Evolutionary conservation across 2,113 vertebrate genomes (phyloP), one percentile per base, ranked within the genome.

Genomic region (Ursus arctos): DNA sequence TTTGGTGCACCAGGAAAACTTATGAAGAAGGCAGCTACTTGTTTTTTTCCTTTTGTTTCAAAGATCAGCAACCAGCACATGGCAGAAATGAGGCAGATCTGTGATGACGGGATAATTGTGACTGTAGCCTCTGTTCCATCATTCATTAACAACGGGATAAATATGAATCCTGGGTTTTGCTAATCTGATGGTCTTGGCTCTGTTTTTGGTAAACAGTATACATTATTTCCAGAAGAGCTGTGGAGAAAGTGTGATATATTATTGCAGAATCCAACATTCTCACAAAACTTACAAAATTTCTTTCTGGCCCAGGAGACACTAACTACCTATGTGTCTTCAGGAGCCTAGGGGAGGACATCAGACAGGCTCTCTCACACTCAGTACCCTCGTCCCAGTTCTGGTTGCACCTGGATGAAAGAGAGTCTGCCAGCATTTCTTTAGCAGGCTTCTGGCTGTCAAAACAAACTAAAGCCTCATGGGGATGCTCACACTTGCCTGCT

Each of bases 121-220:
- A 43, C 82, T 79, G 49, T 91, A 43, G 74, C 40, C 94, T 92
- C 81, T 61, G 71, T 85, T 79, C 59, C 80, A 55, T 93, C 95
- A 63, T 88, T 98, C 94, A 91, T 94, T 96, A 98, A 94, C 83
- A 83, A 92, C 36, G 88, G 92, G 94, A 88, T 94, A 96, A 95
- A 94, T 88, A 93, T 28, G 91, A 97, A 94, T 69, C 94, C 95
- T 96, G 84, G 90, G 81, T 90, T 94, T 96, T 94, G 91, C 83
- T 97, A 83, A 97, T 97, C 97, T 97, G 94, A 96, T 95, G 81
- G 88, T 94, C 65, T 97, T 94, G 92, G 97, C 95, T 98, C 93
- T 96, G n/a, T 85, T 97, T 96, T 94, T 8, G 0, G 88, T 97
- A 96, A 97, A 95, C 94, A 97, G 74, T 94, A 88, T 95, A 96